These are phyloP conservation scores for Octodon degus DNA, from an alignment of 2,113 vertebrate species.

Conservation along the genomic window DNA sequence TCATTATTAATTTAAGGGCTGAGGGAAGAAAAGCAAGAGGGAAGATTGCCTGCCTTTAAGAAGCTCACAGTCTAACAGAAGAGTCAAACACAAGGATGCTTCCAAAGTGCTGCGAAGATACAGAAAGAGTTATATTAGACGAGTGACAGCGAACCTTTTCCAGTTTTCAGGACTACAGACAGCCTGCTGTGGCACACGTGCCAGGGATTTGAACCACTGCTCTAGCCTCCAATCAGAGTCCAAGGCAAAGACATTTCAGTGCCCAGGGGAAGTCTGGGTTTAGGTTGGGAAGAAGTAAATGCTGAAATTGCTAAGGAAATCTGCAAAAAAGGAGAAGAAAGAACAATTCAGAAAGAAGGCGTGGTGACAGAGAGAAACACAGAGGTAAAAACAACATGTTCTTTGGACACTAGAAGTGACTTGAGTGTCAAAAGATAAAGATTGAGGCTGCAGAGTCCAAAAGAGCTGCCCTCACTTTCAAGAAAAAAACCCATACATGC, in stretches of 20 bases:
- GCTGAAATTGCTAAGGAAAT: background rate
- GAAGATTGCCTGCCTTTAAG: constrained; percentile 17
- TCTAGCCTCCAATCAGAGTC: background rate
- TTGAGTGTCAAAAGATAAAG: background rate
- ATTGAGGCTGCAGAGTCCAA: background rate
- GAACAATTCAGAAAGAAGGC: background rate
- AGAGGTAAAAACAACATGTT: background rate
- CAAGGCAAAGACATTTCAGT: background rate
- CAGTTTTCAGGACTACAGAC: background rate
- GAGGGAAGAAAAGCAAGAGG: background rate
- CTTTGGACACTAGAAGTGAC: background rate
- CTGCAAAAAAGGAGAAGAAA: background rate
- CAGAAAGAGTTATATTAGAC: background rate
- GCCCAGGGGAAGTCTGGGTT: background rate
- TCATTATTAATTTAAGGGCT: background rate
- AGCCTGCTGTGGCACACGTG: background rate
- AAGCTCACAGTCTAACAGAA: background rate
- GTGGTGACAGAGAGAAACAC: background rate
- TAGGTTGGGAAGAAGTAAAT: background rate
- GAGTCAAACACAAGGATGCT: background rate
- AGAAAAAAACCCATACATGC: background rate
- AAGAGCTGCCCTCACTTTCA: background rate
- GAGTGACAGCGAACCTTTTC: background rate
- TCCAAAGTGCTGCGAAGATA: background rate
- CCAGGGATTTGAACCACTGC: background rate